These are phyloP conservation scores for Daphoenositta chrysoptera DNA, from an alignment of 2,113 vertebrate species.

Conservation along the genomic window DNA sequence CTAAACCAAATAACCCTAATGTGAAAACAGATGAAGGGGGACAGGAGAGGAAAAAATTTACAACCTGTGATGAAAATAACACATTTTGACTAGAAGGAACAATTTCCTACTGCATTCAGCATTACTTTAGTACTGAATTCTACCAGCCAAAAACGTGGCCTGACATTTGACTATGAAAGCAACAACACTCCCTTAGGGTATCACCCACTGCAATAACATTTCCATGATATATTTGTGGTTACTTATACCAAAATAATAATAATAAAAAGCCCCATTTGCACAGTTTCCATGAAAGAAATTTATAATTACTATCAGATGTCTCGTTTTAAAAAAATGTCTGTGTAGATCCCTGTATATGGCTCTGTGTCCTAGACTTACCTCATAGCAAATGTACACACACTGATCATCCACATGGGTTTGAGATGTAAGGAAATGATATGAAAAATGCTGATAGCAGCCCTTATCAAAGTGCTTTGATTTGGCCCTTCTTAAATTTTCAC, in stretches of 20 bases:
- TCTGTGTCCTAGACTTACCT: not conserved
- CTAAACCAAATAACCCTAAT: not conserved
- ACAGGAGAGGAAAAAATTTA: not conserved
- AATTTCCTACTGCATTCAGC: not conserved
- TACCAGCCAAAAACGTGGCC: not conserved
- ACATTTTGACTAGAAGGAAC: not conserved
- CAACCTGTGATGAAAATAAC: not conserved
- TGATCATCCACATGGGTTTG: not conserved
- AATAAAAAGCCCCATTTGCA: not conserved
- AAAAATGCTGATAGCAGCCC: not conserved
- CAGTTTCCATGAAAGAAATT: not conserved
- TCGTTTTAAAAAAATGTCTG: accelerated
- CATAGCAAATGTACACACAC: not conserved
- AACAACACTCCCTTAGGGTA: not conserved
- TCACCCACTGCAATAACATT: not conserved
- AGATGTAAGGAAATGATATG: not conserved
- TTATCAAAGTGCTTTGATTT: not conserved
- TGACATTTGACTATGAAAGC: not conserved
- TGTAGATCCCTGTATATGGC: not conserved
- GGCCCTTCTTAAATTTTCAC: not conserved
- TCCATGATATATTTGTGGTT: not conserved
- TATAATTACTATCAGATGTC: not conserved
- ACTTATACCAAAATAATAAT: not conserved
- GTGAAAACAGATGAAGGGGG: not conserved
- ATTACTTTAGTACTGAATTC: not conserved